These are phyloP conservation scores for Danio tinwini DNA, from an alignment of 2,797 vertebrate genomes.

Conservation along the genomic window DNA sequence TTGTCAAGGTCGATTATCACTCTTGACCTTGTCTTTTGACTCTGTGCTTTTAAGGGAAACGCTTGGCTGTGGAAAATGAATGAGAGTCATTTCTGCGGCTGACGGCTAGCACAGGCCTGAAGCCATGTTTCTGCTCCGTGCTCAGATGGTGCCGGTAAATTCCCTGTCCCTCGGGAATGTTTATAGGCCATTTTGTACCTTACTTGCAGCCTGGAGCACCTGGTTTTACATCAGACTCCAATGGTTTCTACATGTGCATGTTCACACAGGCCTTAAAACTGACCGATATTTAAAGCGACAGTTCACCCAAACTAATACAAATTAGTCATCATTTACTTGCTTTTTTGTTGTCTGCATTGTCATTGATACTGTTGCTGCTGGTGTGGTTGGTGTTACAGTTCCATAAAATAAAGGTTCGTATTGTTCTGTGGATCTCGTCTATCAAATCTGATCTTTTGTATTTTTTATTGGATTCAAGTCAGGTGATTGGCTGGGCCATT, in stretches of 20 bases:
- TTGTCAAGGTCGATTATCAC: slow-evolving; percentile 48
- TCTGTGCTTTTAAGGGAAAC: slow-evolving; percentile 31
- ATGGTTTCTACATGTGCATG: not conserved
- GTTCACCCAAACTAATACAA: not conserved
- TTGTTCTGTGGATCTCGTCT: too few species aligned
- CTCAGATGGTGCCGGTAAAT: slow-evolving; percentile 42
- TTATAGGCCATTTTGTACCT: slow-evolving; percentile 54
- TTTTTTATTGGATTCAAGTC: too few species aligned
- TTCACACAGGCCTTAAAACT: not conserved
- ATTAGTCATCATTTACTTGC: not conserved
- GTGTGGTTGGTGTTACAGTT: too few species aligned
- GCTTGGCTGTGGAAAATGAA: slow-evolving; percentile 46
- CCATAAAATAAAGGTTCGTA: too few species aligned
- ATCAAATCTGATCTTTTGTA: too few species aligned
- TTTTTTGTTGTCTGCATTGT: not conserved
- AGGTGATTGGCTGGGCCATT: too few species aligned
- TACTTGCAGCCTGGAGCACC: slow-evolving; percentile 33
- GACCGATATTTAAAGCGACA: not conserved
- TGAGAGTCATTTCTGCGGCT: slow-evolving; percentile 51
- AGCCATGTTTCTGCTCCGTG: slow-evolving; percentile 38
- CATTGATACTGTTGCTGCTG: too few species aligned
- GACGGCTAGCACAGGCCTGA: slow-evolving; percentile 38
- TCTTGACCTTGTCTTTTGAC: slow-evolving; percentile 39
- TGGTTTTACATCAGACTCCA: slow-evolving; percentile 29
- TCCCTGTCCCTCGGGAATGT: slow-evolving; percentile 49